Conservation (phyloP, 2,113 vertebrate species). For the Mormyrus iriodes region DNA sequence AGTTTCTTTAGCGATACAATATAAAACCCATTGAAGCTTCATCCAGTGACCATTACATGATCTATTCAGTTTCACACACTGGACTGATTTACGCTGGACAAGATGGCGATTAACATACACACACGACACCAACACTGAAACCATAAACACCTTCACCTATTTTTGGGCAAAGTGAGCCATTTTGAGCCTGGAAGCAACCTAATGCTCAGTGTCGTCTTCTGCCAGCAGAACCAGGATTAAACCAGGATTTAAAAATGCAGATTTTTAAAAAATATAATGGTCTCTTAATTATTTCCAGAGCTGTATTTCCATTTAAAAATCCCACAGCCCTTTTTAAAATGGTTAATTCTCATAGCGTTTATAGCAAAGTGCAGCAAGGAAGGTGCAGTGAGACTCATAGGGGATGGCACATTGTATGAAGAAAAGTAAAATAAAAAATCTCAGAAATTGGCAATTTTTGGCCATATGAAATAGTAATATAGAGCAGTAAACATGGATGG, state of each 20-base stretch:
- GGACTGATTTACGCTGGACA: neutral
- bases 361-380: too few relatives aligned
- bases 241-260: too few relatives aligned
- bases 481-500: neutral
- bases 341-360: too few relatives aligned
- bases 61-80: neutral
- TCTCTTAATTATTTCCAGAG: too few relatives aligned
- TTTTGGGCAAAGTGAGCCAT: neutral
- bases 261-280: too few relatives aligned
- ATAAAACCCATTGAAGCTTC: neutral
- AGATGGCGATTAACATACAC: neutral
- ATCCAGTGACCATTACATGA: neutral
- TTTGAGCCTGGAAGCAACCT: too few relatives aligned
- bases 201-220: too few relatives aligned
- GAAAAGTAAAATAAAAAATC: too few relatives aligned
- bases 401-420: neutral
- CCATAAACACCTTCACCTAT: neutral
- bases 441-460: too few relatives aligned
- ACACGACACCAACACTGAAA: neutral
- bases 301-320: too few relatives aligned
- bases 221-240: too few relatives aligned
- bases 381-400: too few relatives aligned
- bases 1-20: neutral
- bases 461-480: neutral
- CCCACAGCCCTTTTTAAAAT: neutral